phyloP scores from a whole-genome alignment of 2,888 invertebrate species.

The Metacarcinus magister region DNA sequence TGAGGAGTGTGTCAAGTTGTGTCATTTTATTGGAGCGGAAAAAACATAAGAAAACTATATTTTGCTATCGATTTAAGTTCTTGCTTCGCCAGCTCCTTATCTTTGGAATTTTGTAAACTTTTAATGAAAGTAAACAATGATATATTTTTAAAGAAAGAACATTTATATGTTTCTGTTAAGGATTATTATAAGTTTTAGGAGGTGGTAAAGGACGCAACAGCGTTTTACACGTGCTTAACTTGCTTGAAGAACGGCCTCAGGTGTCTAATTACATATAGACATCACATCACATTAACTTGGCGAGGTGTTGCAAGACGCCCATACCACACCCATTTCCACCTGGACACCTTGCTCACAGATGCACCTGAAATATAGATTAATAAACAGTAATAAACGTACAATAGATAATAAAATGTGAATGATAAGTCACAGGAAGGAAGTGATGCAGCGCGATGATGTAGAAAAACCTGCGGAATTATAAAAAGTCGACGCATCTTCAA shows the following conservation, averaged over 20 bases:
- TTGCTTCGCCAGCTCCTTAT: not conserved
- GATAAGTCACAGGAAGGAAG: not conserved
- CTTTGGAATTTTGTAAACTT: not conserved
- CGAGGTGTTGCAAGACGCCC: not conserved
- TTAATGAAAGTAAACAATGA: not conserved
- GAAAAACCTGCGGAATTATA: not conserved
- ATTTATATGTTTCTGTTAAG: not conserved
- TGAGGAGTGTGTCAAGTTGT: not conserved
- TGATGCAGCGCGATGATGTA: not conserved
- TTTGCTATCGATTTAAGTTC: not conserved
- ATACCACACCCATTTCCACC: not conserved
- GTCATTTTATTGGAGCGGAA: not conserved
- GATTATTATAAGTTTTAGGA: no score
- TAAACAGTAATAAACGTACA: no score
- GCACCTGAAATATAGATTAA: no score
- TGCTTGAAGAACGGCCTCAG: not conserved
- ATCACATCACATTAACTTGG: not conserved
- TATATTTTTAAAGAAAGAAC: not conserved
- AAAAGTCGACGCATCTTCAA: not conserved
- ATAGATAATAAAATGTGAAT: no score
- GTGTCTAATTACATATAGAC: not conserved
- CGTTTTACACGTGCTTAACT: no score
- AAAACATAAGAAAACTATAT: not conserved
- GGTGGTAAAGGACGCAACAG: no score
- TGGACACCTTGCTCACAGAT: not conserved